Evolutionary conservation across 2,113 vertebrate genomes (phyloP).

Genomic region (Neogale vison): DNA sequence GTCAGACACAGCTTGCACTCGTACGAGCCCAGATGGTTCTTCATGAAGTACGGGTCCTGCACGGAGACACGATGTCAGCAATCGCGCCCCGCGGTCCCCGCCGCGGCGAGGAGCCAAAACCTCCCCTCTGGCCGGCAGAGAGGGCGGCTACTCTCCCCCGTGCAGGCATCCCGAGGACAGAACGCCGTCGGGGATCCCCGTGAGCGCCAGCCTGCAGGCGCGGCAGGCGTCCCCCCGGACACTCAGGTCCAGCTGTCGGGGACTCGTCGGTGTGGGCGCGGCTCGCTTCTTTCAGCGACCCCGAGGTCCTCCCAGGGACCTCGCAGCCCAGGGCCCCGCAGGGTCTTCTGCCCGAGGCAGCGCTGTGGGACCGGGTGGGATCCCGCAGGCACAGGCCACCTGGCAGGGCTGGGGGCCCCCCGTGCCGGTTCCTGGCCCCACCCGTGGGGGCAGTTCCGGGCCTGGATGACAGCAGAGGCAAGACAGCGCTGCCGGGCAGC

Average conservation of each 20-base stretch:
- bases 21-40: constrained; percentile 98
- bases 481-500: not conserved
- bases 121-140: not conserved
- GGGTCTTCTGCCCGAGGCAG: not conserved
- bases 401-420: not conserved
- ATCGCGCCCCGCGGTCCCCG: accelerated
- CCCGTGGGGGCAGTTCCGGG: accelerated
- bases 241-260: too few relatives aligned
- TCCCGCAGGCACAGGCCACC: not conserved
- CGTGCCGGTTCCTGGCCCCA: too few relatives aligned
- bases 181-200: too few relatives aligned
- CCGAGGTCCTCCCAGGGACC: too few relatives aligned
- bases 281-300: too few relatives aligned
- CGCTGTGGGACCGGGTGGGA: not conserved
- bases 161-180: too few relatives aligned
- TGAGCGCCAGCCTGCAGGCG: too few relatives aligned
- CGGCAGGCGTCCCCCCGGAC: too few relatives aligned
- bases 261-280: too few relatives aligned
- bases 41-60: constrained; percentile 98
- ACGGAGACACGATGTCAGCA: accelerated
- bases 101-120: accelerated
- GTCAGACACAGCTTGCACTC: constrained; percentile 99
- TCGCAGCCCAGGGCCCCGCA: not conserved
- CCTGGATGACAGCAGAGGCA: not conserved
- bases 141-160: too few relatives aligned